A percentile compares a stretch with the other conserved stretches of the same genome.
Evolutionary conservation across 2,113 vertebrate species (phyloP).

Genomic region (Syrmaticus mikado): DNA sequence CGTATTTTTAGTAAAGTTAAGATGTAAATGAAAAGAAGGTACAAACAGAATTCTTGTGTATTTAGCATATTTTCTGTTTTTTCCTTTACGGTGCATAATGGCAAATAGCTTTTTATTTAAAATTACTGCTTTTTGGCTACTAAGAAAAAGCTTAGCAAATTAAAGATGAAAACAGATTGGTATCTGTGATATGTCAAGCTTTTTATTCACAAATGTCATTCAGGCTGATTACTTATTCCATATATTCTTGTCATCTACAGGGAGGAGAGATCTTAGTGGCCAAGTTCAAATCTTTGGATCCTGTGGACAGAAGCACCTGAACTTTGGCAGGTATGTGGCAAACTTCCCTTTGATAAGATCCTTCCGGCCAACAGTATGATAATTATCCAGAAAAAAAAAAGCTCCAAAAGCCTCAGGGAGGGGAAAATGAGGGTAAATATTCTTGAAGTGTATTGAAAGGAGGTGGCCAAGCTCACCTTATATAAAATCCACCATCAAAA

Average conservation of each 20-base stretch:
- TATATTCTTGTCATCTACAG: neutral
- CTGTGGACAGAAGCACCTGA: neutral
- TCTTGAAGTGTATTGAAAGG: neutral
- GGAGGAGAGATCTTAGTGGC: neutral
- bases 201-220: neutral
- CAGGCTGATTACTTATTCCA: neutral
- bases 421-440: neutral
- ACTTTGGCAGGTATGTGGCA: neutral
- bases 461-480: neutral
- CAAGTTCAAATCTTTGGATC: neutral
- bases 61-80: constrained; percentile 10
- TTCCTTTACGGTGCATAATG: neutral
- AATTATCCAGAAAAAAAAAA: neutral
- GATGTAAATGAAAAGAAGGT: constrained; percentile 48
- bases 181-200: neutral
- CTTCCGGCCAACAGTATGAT: neutral
- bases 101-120: neutral
- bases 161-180: neutral
- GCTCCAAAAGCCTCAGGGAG: neutral
- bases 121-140: neutral
- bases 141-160: neutral
- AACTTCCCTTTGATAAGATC: neutral
- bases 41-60: neutral
- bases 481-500: neutral
- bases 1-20: constrained; percentile 50